Evolutionary conservation across 2,113 vertebrate species (phyloP), one percentile per base, ranked within the genome.

Genomic region (Bombycilla garrulus): DNA sequence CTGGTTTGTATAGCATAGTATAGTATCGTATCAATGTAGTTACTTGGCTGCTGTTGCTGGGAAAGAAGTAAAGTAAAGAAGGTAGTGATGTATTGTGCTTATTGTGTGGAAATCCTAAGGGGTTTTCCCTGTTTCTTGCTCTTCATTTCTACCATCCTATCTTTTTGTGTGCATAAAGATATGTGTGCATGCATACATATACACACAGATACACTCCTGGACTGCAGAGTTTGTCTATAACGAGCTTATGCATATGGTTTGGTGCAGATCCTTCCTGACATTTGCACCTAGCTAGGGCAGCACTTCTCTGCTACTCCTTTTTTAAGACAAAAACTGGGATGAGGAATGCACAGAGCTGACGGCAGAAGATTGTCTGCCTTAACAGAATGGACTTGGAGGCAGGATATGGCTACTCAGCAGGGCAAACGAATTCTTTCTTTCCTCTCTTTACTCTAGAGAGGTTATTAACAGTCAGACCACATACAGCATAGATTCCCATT

Each of bases 121-220:
- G 17, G 4, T 44, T 76, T 85, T 64, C 12, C 10, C 2, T 28
- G 5, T 53, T 58, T 65, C 28, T 76, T 60, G 12, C 5, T 57
- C n/a, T 71, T 90, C 10, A 36, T 57, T 94, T 85, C 15, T 12
- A 45, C 8, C 5, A 47, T 48, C 19, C 5, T 65, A 11, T 76
- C 9, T 33, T 82, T 86, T n/a, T 42, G 13, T 36, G 51, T 18
- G 15, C 17, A 11, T 58, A 51, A 21, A 48, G 3, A 15, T 18
- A 5, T 9, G 3, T 31, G 25, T 45, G 10, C 15, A 1, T 24
- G 10, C 42, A 4, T 36, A 11, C 10, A 17, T 11, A 17, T 11
- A 26, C 3, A 31, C 3, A 51, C 3, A 47, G 7, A 60, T 6
- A 38, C 5, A 6, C 17, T 50, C 16, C 33, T 11, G 33, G 72